Evolutionary conservation across 2,113 vertebrate species (phyloP).

Genomic region (Rhipidura dahli): DNA sequence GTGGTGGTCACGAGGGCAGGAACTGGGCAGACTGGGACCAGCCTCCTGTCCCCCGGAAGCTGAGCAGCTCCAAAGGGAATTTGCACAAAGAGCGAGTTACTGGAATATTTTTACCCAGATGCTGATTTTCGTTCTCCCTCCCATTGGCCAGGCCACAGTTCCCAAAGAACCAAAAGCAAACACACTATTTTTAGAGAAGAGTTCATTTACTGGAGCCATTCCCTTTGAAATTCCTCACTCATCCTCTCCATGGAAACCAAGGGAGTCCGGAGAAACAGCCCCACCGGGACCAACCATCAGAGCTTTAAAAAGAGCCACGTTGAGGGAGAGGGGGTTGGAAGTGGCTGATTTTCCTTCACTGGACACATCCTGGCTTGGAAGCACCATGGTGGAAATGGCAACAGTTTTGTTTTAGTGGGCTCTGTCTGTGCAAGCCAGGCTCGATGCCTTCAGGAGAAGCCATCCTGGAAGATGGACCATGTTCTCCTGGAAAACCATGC

Average conservation of each 20-base stretch:
- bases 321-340: background rate
- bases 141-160: conserved; percentile 50
- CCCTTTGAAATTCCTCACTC: conserved; percentile 77
- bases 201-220: conserved; percentile 75
- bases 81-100: background rate
- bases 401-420: background rate
- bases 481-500: background rate
- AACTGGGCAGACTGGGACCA: background rate
- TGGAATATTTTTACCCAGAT: conserved; percentile 51
- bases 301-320: conserved; percentile 9
- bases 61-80: background rate
- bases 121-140: background rate
- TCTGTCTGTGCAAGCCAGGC: background rate
- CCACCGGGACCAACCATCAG: conserved; percentile 33
- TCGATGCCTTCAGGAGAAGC: background rate
- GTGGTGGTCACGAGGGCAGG: background rate
- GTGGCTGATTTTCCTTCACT: background rate
- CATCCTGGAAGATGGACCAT: background rate
- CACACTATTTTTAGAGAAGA: conserved; percentile 72
- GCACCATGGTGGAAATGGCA: background rate
- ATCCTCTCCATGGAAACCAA: conserved; percentile 71
- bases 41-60: background rate
- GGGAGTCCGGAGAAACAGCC: conserved; percentile 43
- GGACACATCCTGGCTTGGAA: background rate
- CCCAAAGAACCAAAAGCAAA: conserved; percentile 69